phyloP scores from a whole-genome alignment of 2,797 vertebrate species.

The Xiphorhynchus erythropygius region DNA sequence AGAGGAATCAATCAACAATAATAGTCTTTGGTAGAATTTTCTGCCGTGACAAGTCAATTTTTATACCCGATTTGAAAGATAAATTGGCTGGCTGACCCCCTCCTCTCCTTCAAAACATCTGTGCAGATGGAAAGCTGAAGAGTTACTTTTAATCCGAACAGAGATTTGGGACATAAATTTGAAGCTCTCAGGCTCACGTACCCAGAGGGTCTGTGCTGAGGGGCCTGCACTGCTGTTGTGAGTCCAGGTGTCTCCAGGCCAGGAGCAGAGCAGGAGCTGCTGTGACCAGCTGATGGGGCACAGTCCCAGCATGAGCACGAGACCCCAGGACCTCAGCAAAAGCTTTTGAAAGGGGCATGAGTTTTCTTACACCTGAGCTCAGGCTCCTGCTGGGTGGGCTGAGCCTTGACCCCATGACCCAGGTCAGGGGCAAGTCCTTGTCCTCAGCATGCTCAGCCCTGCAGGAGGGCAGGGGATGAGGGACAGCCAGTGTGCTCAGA shows the following conservation, averaged over 20 bases:
- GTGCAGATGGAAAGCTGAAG: conserved; percentile 42
- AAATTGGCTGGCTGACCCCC: conserved; percentile 46
- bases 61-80: conserved; percentile 59
- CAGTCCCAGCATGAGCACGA: fast-evolving
- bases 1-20: conserved; percentile 63
- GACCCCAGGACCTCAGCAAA: fast-evolving
- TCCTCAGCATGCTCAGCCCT: fast-evolving
- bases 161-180: conserved; percentile 33
- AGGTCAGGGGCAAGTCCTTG: not conserved
- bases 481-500: not conserved
- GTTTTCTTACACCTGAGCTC: not conserved
- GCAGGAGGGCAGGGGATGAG: not conserved
- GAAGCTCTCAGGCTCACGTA: not conserved
- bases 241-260: fast-evolving
- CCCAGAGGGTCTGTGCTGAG: not conserved
- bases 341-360: not conserved
- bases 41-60: conserved; percentile 69
- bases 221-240: not conserved
- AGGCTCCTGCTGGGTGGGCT: not conserved
- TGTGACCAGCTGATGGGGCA: not conserved
- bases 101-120: conserved; percentile 21
- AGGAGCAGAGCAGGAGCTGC: not conserved
- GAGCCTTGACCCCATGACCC: not conserved
- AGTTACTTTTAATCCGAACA: conserved; percentile 34
- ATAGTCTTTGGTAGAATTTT: conserved; percentile 69